phyloP scores from a whole-genome alignment of 2,888 invertebrate species.

The Ischnus inquisitorius region DNA sequence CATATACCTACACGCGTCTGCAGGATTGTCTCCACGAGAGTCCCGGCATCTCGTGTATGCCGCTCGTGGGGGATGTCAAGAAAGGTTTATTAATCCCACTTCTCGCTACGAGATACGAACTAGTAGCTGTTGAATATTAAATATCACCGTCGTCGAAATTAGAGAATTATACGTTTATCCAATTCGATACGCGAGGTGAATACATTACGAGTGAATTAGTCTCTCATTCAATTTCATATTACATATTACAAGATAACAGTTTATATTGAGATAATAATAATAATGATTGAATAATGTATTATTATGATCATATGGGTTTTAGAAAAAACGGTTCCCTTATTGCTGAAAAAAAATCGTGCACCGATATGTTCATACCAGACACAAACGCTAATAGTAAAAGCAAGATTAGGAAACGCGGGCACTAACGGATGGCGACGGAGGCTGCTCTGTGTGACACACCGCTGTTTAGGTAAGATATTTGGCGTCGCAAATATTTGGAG shows the following conservation, averaged over 20 bases:
- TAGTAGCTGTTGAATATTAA: constrained; percentile 14
- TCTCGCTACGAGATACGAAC: background rate
- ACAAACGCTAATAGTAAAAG: constrained; percentile 13
- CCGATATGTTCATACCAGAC: background rate
- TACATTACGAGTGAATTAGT: background rate
- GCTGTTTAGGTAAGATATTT: constrained; percentile 85
- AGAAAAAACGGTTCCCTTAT: too few species aligned
- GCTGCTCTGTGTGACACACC: constrained; percentile 80
- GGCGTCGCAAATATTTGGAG: constrained; percentile 85
- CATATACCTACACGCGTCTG: constrained; percentile 11
- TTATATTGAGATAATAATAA: too few species aligned
- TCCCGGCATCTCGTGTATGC: background rate
- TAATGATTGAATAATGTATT: too few species aligned
- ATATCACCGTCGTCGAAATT: background rate
- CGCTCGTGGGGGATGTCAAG: constrained; percentile 20
- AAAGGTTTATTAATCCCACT: constrained; percentile 45
- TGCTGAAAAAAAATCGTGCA: background rate
- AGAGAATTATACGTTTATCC: constrained; percentile 25
- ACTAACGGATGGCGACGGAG: constrained; percentile 69
- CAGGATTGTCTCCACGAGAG: constrained; percentile 30
- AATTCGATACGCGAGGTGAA: constrained; percentile 4
- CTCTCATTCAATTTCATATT: background rate
- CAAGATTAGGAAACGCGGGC: constrained; percentile 55
- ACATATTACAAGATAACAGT: too few species aligned
- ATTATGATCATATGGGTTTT: too few species aligned